Conservation (phyloP, 1,140 invertebrate genomes). For the Danaus melanippus region DNA sequence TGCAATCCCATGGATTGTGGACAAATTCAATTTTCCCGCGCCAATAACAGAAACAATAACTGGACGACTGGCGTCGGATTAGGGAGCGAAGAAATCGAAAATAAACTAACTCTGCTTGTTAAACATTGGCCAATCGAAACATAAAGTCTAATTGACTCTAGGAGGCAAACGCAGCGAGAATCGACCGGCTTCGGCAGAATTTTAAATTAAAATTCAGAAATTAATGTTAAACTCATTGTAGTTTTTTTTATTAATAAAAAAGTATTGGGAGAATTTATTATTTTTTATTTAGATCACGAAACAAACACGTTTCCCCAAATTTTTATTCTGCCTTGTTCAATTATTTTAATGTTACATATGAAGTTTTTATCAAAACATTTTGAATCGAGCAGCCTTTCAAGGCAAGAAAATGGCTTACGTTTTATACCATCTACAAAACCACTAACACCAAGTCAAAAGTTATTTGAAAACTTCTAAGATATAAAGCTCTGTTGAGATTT, state of each 20-base stretch:
- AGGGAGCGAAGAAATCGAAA: conserved; percentile 17
- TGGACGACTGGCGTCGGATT: conserved; percentile 18
- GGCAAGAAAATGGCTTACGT: background rate
- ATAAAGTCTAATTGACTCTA: conserved; percentile 13
- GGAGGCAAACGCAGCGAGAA: no score
- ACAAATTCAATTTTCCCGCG: conserved; percentile 62
- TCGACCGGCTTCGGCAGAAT: no score
- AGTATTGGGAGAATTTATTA: no score
- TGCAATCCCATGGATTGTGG: conserved; percentile 55
- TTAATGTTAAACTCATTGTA: no score
- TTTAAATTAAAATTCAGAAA: no score
- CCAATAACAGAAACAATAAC: conserved; percentile 60
- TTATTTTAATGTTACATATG: no score
- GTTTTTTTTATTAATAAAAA: no score
- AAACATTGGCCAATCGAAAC: conserved; percentile 15
- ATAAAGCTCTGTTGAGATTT: conserved; percentile 17
- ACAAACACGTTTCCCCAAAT: no score
- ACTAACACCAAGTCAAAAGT: conserved; percentile 5
- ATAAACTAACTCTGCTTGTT: conserved; percentile 17
- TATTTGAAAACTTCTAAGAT: conserved; percentile 15
- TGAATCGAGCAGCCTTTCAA: no score
- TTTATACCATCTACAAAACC: conserved; percentile 1
- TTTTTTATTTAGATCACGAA: no score
- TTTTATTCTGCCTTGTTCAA: no score
- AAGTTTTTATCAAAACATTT: no score